Conservation (phyloP, 2,113 vertebrate genomes). For the Oreochromis tanganicae region DNA sequence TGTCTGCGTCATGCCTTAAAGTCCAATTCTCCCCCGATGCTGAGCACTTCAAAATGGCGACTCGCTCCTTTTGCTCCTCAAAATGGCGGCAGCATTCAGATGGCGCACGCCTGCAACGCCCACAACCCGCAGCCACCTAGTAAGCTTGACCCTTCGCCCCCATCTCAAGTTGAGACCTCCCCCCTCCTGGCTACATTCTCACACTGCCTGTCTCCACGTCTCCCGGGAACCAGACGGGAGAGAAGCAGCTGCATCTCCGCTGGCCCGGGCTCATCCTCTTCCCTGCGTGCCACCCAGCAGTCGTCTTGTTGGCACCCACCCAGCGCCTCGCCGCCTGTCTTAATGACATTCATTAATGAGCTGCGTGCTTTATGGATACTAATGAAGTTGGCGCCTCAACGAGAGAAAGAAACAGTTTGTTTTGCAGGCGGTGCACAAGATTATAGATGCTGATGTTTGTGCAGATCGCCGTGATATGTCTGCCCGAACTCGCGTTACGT, state of each 20-base stretch:
- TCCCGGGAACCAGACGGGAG: background rate
- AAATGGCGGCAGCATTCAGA: slow-evolving; percentile 20
- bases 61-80: background rate
- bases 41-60: slow-evolving; percentile 17
- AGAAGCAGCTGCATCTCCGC: slow-evolving; percentile 19
- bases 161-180: background rate
- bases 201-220: background rate
- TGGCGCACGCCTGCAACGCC: background rate
- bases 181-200: background rate
- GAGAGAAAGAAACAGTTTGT: background rate
- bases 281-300: slow-evolving; percentile 9
- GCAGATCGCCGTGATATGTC: background rate
- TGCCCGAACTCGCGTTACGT: background rate
- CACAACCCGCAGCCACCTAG: background rate
- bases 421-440: background rate
- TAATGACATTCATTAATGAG: slow-evolving; percentile 50
- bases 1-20: background rate
- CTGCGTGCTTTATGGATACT: slow-evolving; percentile 14
- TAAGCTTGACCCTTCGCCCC: background rate
- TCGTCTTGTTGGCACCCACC: slow-evolving; percentile 37
- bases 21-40: background rate
- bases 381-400: slow-evolving; percentile 18
- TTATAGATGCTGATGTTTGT: background rate
- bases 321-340: slow-evolving; percentile 26
- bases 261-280: background rate